phyloP scores from a whole-genome alignment of 2,113 vertebrate genomes.

The Euleptes europaea region DNA sequence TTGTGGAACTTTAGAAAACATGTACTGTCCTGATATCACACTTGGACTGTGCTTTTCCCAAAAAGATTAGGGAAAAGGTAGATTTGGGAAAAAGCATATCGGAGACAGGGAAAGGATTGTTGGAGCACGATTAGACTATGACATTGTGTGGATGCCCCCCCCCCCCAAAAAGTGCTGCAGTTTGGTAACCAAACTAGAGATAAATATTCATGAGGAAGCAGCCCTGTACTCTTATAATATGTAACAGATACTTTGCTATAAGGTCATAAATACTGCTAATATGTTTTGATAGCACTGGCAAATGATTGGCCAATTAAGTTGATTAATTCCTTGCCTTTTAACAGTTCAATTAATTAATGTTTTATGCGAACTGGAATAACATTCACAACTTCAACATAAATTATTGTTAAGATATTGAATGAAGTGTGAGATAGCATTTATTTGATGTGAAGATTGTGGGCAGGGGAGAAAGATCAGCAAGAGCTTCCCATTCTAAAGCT shows the following conservation, averaged over 20 bases:
- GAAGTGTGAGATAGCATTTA: not conserved
- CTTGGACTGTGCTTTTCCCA: too few relatives aligned
- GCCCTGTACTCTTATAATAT: too few relatives aligned
- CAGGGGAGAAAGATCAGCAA: not conserved
- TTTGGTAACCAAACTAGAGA: too few relatives aligned
- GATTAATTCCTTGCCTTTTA: not conserved
- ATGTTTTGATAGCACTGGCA: not conserved
- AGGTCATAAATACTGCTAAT: not conserved
- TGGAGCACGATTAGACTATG: too few relatives aligned
- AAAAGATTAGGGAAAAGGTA: too few relatives aligned
- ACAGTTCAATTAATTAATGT: not conserved
- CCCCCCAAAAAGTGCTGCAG: too few relatives aligned
- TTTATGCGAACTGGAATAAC: not conserved
- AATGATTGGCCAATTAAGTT: not conserved
- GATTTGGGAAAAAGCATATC: too few relatives aligned
- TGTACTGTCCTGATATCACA: too few relatives aligned
- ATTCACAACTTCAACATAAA: not conserved
- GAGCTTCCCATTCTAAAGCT: not conserved
- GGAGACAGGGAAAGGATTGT: too few relatives aligned
- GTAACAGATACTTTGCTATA: not conserved
- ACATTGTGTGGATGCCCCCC: too few relatives aligned
- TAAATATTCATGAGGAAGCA: too few relatives aligned
- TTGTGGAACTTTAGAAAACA: too few relatives aligned
- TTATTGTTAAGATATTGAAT: not conserved
- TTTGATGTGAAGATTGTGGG: not conserved